Conservation (phyloP, 1,140 invertebrate species). For the Bemisia tabaci region DNA sequence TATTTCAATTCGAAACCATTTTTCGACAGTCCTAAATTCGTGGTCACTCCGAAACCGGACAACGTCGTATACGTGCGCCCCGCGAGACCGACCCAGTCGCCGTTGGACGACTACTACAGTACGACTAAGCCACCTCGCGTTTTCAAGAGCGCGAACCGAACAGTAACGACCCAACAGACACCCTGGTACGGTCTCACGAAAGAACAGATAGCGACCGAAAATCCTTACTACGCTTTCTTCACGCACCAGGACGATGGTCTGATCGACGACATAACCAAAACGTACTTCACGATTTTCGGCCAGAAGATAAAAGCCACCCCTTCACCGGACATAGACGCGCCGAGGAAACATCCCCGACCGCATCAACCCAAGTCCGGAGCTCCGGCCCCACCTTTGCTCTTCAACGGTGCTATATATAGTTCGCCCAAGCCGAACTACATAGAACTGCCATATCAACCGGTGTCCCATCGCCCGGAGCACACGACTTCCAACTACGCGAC, state of each 20-base stretch:
- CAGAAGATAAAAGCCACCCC: conserved; percentile 45
- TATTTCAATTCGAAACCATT: not conserved
- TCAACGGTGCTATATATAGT: not conserved
- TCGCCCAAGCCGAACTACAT: not conserved
- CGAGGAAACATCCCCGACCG: conserved; percentile 20
- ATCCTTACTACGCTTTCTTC: conserved; percentile 49
- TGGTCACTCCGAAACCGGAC: not conserved
- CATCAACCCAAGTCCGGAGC: not conserved
- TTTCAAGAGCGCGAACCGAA: not conserved
- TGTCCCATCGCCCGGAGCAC: not conserved
- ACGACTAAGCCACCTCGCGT: not conserved
- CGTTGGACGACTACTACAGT: not conserved
- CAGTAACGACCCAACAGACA: not conserved
- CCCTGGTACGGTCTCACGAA: not conserved
- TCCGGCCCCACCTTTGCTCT: not conserved
- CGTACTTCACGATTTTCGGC: conserved; percentile 60
- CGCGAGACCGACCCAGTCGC: not conserved
- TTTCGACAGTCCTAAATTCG: not conserved
- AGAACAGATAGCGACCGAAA: conserved; percentile 23
- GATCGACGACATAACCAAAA: conserved; percentile 58
- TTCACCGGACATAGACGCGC: conserved; percentile 33
- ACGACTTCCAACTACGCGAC: not conserved
- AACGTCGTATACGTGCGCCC: not conserved
- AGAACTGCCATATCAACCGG: not conserved
- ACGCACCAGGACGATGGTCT: conserved; percentile 54